Evolutionary conservation across 2,113 vertebrate genomes (phyloP).

Genomic region (Gyps fulvus): DNA sequence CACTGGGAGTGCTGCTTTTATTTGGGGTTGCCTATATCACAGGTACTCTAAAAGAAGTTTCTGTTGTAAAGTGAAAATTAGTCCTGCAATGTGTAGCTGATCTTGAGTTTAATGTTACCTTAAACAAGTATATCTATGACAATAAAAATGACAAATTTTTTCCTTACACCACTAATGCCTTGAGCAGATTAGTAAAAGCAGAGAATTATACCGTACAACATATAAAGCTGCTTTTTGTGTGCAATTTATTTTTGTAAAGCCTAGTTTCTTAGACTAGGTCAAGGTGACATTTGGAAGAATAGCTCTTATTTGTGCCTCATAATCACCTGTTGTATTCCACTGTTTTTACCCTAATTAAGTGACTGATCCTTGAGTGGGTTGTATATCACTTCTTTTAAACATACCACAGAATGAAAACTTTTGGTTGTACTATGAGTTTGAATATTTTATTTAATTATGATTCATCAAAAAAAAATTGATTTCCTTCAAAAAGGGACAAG

Average conservation of each 20-base stretch:
- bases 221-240: conserved; percentile 53
- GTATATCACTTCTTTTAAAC: not conserved
- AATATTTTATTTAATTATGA: not conserved
- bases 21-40: conserved; percentile 84
- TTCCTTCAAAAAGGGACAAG: not conserved
- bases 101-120: not conserved
- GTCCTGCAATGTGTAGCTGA: not conserved
- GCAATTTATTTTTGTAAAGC: not conserved
- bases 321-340: not conserved
- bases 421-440: not conserved
- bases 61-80: not conserved
- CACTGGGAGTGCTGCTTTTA: conserved; percentile 87
- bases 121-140: not conserved
- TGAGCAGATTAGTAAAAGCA: conserved; percentile 44
- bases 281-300: not conserved
- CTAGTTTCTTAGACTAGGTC: not conserved
- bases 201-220: not conserved
- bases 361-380: not conserved
- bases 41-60: conserved; percentile 69
- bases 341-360: not conserved
- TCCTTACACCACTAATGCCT: conserved; percentile 33
- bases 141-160: conserved; percentile 11
- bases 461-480: not conserved
- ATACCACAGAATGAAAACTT: not conserved
- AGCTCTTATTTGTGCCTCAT: not conserved